Base-by-base conservation (phyloP, 2,113 vertebrate genomes). In the Chloropsis cyanopogon region DNA sequence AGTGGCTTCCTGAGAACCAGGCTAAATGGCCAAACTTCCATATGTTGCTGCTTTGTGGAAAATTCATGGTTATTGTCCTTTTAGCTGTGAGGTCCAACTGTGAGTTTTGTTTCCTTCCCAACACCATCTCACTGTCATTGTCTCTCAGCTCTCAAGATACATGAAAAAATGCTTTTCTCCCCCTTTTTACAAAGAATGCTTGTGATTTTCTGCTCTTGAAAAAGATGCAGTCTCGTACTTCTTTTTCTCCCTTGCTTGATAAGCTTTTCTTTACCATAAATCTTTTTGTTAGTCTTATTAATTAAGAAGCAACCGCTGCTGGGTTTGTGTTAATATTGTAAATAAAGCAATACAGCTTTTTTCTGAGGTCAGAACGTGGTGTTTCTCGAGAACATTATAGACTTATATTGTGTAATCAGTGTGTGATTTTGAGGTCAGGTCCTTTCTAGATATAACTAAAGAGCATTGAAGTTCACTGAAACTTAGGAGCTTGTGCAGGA, bases 371-470 rank as follows among this genome's bases (percentile, higher is more conserved):
- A 79, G 72, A 66, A 64, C 2, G 12, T 2, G 4, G 14, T 28
- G 21, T 63, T 77, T 33, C 65, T 56, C 0, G 0, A 42, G 35
- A 54, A 41, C 11, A 7, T 23, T 31, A 10, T 16, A 24, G 57
- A 52, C 11, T 59, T 68, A 20, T 0, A 13, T 18, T 44, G 17
- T 81, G 49, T 75, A 33, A 75, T 53, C 13, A 28, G 29, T 56
- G 22, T 64, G 31, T 47, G 57, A 60, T 64, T 71, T 64, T 91
- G 73, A 76, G 41, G 65, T 82, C n/a, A 56, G 41, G 14, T 64
- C 53, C 42, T 81, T 95, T 54, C 12, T 75, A 81, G 59, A 19
- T 86, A 33, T 12, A 86, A 63, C 35, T 57, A 33, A 75, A 20
- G 52, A 70, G 7, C 28, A 13, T 8, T 81, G 72, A 81, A 73